A percentile compares a stretch with the other conserved stretches of the same genome.
These are phyloP conservation scores for Rhagonycha lutea DNA, from an alignment of 2,888 invertebrate genomes.

Conservation along the genomic window DNA sequence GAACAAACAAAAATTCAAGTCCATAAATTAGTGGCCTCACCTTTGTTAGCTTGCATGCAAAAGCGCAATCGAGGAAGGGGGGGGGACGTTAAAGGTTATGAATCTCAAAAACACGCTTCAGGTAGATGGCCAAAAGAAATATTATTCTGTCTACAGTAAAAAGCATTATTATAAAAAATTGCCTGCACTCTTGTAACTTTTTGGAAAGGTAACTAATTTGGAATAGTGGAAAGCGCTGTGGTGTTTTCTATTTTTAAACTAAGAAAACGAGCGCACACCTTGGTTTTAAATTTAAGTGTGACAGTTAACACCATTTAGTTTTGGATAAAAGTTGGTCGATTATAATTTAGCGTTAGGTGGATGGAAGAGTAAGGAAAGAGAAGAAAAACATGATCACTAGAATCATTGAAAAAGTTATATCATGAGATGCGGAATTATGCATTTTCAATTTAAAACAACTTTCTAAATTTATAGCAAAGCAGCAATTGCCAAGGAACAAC, in stretches of 20 bases:
- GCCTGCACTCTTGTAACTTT: neutral
- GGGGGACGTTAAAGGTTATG: neutral
- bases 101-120: neutral
- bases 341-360: neutral
- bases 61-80: neutral
- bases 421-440: neutral
- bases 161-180: neutral
- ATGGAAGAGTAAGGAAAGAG: neutral
- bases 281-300: neutral
- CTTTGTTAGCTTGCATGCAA: neutral
- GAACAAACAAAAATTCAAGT: neutral
- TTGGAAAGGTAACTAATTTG: neutral
- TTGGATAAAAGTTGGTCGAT: neutral
- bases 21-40: no score
- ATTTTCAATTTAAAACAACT: neutral
- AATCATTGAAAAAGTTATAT: neutral
- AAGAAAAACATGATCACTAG: neutral
- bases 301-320: neutral
- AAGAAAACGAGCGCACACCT: neutral
- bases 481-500: conserved; percentile 1
- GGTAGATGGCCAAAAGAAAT: neutral
- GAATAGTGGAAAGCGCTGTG: neutral
- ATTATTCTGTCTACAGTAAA: neutral
- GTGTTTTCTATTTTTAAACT: neutral
- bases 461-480: conserved; percentile 10